phyloP scores from a whole-genome alignment of 1,140 invertebrate species.

The Pseudomyrmex dendroicus region DNA sequence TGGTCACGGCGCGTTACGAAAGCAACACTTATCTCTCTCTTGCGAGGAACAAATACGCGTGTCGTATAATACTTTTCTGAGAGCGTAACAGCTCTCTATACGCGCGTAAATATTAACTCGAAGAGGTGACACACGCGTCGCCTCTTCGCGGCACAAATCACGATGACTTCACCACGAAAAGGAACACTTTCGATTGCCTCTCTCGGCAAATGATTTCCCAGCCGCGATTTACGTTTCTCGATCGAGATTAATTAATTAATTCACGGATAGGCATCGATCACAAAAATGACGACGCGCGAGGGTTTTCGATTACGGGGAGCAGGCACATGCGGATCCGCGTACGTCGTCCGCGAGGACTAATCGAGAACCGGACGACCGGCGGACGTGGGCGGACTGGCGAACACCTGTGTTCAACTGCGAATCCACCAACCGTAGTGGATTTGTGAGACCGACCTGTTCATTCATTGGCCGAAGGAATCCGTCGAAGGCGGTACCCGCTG shows the following conservation, averaged over 20 bases:
- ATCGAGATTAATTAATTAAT: slow-evolving; percentile 22
- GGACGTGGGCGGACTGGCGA: slow-evolving; percentile 65
- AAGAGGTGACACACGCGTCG: slow-evolving; percentile 19
- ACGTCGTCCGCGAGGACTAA: slow-evolving; percentile 62
- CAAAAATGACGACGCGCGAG: slow-evolving; percentile 29
- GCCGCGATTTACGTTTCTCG: slow-evolving; percentile 9
- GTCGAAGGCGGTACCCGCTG: slow-evolving; percentile 66
- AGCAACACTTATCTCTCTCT: slow-evolving; percentile 44
- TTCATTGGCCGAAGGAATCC: slow-evolving; percentile 55
- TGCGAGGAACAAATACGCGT: slow-evolving; percentile 44
- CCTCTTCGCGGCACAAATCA: neutral
- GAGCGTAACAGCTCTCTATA: slow-evolving; percentile 26
- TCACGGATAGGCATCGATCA: slow-evolving; percentile 9
- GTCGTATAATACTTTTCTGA: slow-evolving; percentile 30
- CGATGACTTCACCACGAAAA: neutral
- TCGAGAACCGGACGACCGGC: slow-evolving; percentile 55
- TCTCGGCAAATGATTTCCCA: neutral
- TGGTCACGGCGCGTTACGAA: neutral
- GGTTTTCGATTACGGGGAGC: slow-evolving; percentile 14
- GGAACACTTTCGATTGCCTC: slow-evolving; percentile 23
- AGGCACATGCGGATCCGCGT: slow-evolving; percentile 35
- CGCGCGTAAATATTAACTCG: slow-evolving; percentile 46
- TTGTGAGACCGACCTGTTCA: slow-evolving; percentile 49
- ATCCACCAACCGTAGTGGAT: slow-evolving; percentile 61
- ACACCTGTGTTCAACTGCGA: slow-evolving; percentile 30